Percentiles rank a stretch among this genome's conserved stretches.
These are phyloP conservation scores for Hanleya hanleyi DNA, from an alignment of 2,888 invertebrate species.

Conservation along the genomic window DNA sequence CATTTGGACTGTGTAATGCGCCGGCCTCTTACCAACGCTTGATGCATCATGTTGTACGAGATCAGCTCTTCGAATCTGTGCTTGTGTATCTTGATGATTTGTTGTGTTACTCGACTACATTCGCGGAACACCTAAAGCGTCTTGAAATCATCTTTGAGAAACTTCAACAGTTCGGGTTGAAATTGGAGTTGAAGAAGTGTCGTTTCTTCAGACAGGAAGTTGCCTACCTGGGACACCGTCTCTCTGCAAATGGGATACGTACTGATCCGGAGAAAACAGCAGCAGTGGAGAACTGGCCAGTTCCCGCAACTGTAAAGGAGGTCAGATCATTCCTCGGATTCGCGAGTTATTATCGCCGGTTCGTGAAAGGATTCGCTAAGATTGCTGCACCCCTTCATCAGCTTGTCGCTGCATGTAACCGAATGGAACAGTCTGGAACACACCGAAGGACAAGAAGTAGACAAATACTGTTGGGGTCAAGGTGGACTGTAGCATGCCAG, in stretches of 20 bases:
- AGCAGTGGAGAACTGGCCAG: slow-evolving; percentile 2
- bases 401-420: background rate
- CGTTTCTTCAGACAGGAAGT: background rate
- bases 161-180: slow-evolving; percentile 9
- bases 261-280: slow-evolving; percentile 3
- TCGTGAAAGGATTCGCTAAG: background rate
- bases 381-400: background rate
- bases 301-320: slow-evolving; percentile 8
- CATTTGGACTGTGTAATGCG: slow-evolving; percentile 17
- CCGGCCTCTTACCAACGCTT: slow-evolving; percentile 12
- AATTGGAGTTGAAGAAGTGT: slow-evolving; percentile 7
- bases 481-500: background rate
- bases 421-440: background rate
- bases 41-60: slow-evolving; percentile 4
- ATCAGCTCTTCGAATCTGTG: too few relatives aligned
- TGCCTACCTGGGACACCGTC: background rate
- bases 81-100: slow-evolving; percentile 14
- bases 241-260: background rate
- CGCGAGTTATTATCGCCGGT: slow-evolving; percentile 1
- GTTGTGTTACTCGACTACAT: background rate
- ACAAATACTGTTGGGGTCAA: background rate
- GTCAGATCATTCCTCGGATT: slow-evolving; percentile 9
- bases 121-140: background rate
- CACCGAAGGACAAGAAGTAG: background rate
- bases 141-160: background rate